Conservation (phyloP, 2,113 vertebrate genomes). For the Melanocharis versteri region DNA sequence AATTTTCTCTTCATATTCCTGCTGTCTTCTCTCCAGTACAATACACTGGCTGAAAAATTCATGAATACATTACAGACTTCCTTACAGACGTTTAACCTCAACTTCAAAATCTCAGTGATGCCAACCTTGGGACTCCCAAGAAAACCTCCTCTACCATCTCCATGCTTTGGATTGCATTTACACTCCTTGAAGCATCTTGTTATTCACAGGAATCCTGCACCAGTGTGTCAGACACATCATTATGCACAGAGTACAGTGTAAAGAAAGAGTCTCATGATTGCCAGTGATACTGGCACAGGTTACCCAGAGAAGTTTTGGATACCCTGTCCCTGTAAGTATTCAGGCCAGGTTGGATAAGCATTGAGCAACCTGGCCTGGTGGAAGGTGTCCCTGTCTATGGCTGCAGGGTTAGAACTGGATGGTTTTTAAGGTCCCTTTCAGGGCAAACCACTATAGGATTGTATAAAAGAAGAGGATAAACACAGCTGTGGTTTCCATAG, state of each 20-base stretch:
- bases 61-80: background rate
- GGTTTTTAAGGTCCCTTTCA: background rate
- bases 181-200: background rate
- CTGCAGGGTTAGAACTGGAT: background rate
- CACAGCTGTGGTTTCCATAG: background rate
- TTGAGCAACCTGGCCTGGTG: background rate
- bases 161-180: background rate
- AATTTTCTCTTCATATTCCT: background rate
- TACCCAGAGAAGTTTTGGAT: background rate
- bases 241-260: background rate
- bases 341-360: background rate
- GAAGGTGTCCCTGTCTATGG: no score
- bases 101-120: background rate
- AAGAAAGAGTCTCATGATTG: background rate
- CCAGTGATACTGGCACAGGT: background rate
- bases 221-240: background rate
- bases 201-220: background rate
- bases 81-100: background rate
- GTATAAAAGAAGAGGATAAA: background rate
- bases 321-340: background rate
- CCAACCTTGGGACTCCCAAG: background rate
- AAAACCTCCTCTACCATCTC: background rate
- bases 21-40: background rate
- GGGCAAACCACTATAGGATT: no score
- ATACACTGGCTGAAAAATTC: background rate